phyloP scores from a whole-genome alignment of 2,888 invertebrate genomes.

The Nasonia oneida region DNA sequence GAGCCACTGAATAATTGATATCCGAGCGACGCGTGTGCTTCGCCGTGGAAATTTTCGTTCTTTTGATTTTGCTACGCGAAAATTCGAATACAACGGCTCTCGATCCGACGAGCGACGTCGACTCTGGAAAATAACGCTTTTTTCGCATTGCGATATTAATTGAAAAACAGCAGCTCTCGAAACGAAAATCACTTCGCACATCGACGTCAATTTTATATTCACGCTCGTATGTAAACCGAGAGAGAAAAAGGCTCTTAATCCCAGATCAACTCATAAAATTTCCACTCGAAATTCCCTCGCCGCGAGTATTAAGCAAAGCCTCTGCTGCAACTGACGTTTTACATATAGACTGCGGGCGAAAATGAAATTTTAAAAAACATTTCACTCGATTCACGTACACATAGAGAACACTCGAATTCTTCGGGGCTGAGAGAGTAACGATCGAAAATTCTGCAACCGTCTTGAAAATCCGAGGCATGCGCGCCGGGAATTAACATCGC shows the following conservation, averaged over 20 bases:
- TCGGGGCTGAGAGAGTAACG: background rate
- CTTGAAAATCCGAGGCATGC: slow-evolving; percentile 19
- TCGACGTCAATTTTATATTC: background rate
- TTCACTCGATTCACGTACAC: background rate
- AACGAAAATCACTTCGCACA: background rate
- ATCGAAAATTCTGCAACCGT: slow-evolving; percentile 13
- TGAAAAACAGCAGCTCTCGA: too few species aligned
- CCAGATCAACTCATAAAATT: background rate
- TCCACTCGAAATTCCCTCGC: background rate
- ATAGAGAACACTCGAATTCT: background rate
- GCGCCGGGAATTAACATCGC: slow-evolving; percentile 11
- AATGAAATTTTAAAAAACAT: slow-evolving; percentile 4
- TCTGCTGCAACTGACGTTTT: background rate
- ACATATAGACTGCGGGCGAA: background rate
- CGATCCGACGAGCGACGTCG: too few species aligned
- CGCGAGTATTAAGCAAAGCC: background rate
- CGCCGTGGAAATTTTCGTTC: background rate
- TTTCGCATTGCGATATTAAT: too few species aligned
- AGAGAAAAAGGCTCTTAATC: background rate
- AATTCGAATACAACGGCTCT: too few species aligned
- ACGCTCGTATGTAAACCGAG: background rate
- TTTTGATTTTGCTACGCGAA: background rate
- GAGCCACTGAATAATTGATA: background rate
- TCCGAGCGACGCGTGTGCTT: background rate
- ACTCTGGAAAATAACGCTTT: too few species aligned